Percentiles rank a stretch among this genome's conserved stretches.
These are phyloP conservation scores for Calameuta filiformis DNA, from an alignment of 2,888 invertebrate species.

Conservation along the genomic window DNA sequence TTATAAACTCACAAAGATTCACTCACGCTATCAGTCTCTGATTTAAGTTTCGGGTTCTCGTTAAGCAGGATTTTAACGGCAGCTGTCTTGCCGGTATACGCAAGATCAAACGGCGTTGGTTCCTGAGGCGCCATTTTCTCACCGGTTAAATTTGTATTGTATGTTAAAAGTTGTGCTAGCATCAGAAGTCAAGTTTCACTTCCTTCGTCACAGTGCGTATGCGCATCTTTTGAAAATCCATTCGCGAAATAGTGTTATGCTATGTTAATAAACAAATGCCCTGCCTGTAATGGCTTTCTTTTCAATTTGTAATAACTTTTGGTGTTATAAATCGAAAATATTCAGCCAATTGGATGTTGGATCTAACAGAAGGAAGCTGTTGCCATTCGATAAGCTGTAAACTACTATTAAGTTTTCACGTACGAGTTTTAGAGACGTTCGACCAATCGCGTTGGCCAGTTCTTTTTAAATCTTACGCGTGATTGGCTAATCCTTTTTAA, in stretches of 20 bases:
- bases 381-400: background rate
- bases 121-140: constrained; percentile 36
- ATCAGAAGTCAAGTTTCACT: background rate
- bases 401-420: too few species aligned
- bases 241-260: background rate
- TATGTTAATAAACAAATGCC: background rate
- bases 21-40: constrained; percentile 69
- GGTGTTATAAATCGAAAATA: background rate
- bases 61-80: constrained; percentile 74
- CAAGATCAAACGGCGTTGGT: constrained; percentile 72
- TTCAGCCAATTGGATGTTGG: background rate
- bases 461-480: too few species aligned
- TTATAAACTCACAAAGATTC: constrained; percentile 18
- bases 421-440: too few species aligned
- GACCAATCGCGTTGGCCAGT: too few species aligned
- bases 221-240: background rate
- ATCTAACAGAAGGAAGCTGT: background rate
- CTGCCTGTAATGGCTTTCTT: background rate
- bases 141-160: background rate
- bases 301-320: background rate
- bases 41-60: constrained; percentile 68
- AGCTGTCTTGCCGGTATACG: constrained; percentile 79
- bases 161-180: background rate
- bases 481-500: too few species aligned
- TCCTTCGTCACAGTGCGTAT: background rate